phyloP scores from a whole-genome alignment of 2,113 vertebrate species.

The Ochotona curzoniae region DNA sequence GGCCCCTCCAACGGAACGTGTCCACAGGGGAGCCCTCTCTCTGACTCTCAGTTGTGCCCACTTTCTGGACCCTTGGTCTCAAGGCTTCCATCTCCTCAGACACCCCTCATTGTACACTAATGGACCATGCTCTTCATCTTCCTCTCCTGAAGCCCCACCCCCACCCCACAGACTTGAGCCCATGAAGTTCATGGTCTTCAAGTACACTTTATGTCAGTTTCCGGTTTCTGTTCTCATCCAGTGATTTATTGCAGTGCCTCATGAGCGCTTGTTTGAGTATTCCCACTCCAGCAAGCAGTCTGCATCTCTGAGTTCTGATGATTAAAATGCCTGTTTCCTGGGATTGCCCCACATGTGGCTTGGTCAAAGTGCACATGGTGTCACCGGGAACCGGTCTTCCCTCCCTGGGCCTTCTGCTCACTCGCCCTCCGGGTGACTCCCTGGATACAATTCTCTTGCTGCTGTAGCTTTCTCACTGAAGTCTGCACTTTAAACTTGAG shows the following conservation, averaged over 20 bases:
- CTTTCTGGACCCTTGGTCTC: neutral
- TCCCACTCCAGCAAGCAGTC: neutral
- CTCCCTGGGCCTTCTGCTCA: neutral
- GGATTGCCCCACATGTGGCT: neutral
- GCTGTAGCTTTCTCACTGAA: neutral
- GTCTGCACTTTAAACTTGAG: neutral
- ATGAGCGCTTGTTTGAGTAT: neutral
- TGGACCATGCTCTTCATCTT: neutral
- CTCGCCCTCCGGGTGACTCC: neutral
- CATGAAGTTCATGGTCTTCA: neutral
- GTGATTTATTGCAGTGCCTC: neutral
- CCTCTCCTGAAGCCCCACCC: neutral
- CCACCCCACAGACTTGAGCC: neutral
- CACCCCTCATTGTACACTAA: neutral
- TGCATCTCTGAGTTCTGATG: neutral
- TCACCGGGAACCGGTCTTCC: neutral
- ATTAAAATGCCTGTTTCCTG: constrained; percentile 6
- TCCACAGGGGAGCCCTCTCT: neutral
- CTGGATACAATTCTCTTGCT: neutral
- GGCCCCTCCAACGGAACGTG: neutral
- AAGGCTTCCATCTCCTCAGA: neutral
- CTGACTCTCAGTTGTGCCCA: neutral
- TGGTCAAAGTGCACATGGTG: neutral
- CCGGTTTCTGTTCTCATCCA: neutral
- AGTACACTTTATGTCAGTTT: neutral